Base-by-base conservation (phyloP, 2,888 invertebrate species). In the Hoplodrina ambigua region DNA sequence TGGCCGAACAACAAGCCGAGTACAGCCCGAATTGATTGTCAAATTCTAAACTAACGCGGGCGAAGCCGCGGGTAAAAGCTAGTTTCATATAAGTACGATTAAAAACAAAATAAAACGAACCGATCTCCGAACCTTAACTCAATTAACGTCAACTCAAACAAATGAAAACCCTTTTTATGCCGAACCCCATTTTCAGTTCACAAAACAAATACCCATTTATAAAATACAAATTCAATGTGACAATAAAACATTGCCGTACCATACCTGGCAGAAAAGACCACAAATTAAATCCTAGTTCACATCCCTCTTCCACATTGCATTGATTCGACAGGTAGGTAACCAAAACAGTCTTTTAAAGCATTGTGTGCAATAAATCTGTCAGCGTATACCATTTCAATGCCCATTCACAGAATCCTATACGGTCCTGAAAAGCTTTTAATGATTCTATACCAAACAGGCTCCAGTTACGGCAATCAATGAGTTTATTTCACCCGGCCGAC, bases 401-500 rank as follows among this genome's bases (percentile, higher is more conserved):
- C 85, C 72, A 81, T 85, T 83, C 81, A 83, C 46, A 17, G 62
- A 83, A 81, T 69, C 84, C 81, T 78, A 80, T 78, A 69, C 54
- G 56, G 68, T 41, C 44, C 63, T 75, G 71, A 75, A 83, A 85
- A 72, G 84, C 83, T 81, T 83, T 85, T 80, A 85, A 85, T 83
- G 78, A 85, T 81, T 64, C 61, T 67, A 62, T 58, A 59, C 72
- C 66, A 72, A 83, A 70, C 58, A 78, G 58, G 84, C 56, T 61
- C 57, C 62, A 68, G 57, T 58, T 75, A 58, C 59, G 56, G 74
- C 72, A 77, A 80, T 84, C 86, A 80, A 75, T 74, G 82, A 65
- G 63, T 72, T 85, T 84, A 77, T 82, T 82, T 84, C 67, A 61
- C 67, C 56, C 60, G 17, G 59, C 19, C 55, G 69, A 80, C 80